Base-by-base conservation (phyloP, 2,888 invertebrate genomes). In the Rotaria magnacalcarata region DNA sequence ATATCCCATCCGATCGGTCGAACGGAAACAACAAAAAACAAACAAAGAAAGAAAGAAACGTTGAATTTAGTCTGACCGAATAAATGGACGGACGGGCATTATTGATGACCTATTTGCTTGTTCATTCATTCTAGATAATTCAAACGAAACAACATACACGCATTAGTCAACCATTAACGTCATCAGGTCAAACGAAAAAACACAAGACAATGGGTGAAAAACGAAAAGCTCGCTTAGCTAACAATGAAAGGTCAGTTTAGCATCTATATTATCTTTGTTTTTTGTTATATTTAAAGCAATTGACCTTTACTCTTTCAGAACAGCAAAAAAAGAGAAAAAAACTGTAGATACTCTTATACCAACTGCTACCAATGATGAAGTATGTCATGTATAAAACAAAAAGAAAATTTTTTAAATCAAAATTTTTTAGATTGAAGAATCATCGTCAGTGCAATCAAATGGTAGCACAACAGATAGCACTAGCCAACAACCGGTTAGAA, bases 11-110 rank as follows among this genome's bases (percentile, higher is more conserved):
- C 8, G 56, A 67, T 67, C 67, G 34, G 34, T 67, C 34, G 34
- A 67, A 34, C 27, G 67, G 67, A 67, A 34, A 67, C 67, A 34
- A 67, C 67, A 67, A 34, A 16, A 67, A 67, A 67, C 34, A 34
- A 14, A 14, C 27, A n/a, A 27, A 34, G 34, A 41, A 19, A 67
- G 27, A 34, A 27, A 67, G 34, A 67, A 34, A 5, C 24, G 67
- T 67, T 67, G 67, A 67, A 19, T 34, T 67, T 67, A 19, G 67
- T 67, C 19, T 67, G 67, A 67, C 67, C 67, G 67, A 67, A 41
- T 67, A 67, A 34, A 67, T 41, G 34, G 34, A 67, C 67, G 67
- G 67, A 67, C 67, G 34, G 19, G 34, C 21, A 21, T 11, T 4
- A 19, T 10, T 67, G 16, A 67, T 67, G 67, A 67, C 67, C 67